phyloP scores from a whole-genome alignment of 2,888 invertebrate genomes.

The Amphipyra berbera region DNA sequence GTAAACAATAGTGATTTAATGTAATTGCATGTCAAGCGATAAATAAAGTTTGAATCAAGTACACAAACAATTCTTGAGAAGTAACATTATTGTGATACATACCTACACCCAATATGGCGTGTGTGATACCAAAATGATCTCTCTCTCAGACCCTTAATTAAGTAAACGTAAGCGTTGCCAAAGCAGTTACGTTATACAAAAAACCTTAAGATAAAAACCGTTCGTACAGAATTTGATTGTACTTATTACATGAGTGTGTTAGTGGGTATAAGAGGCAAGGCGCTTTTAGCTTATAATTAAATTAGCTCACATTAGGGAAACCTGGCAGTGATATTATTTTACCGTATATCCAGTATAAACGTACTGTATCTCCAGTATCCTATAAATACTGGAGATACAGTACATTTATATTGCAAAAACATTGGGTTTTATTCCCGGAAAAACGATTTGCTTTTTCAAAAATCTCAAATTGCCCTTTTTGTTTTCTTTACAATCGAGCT shows the following conservation, averaged over 20 bases:
- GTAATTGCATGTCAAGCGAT: too few relatives aligned
- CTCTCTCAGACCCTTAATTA: neutral
- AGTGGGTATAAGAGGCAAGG: constrained; percentile 25
- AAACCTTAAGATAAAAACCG: constrained; percentile 25
- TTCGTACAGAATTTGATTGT: constrained; percentile 40
- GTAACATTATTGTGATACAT: too few relatives aligned
- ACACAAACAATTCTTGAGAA: too few relatives aligned
- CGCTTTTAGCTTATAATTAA: constrained; percentile 48
- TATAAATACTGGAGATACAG: too few relatives aligned
- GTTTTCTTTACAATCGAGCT: too few relatives aligned
- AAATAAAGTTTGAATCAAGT: too few relatives aligned
- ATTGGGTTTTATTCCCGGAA: too few relatives aligned
- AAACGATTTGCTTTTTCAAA: too few relatives aligned
- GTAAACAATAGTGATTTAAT: neutral
- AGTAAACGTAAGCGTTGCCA: neutral
- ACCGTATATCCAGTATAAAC: constrained; percentile 8
- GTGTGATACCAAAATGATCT: neutral
- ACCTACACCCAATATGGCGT: too few relatives aligned
- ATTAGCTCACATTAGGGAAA: constrained; percentile 35
- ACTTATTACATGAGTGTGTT: constrained; percentile 30
- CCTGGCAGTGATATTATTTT: constrained; percentile 28
- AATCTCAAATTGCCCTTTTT: too few relatives aligned
- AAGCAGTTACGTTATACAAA: constrained; percentile 6
- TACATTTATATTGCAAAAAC: too few relatives aligned
- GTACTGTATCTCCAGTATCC: too few relatives aligned